Evolutionary conservation across 2,113 vertebrate genomes (phyloP).

Genomic region (Anguilla rostrata): DNA sequence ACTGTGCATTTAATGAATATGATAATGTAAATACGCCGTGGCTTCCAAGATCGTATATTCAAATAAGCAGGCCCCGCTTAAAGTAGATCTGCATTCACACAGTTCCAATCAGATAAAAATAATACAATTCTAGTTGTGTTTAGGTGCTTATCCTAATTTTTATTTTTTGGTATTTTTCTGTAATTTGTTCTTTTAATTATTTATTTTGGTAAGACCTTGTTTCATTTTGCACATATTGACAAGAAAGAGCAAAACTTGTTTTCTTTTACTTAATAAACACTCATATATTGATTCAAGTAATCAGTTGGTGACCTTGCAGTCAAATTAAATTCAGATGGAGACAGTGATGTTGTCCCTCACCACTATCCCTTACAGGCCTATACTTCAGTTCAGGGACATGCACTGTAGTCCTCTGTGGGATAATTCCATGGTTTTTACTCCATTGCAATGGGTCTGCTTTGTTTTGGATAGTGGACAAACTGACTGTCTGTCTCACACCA

Average conservation of each 20-base stretch:
- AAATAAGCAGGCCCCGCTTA: no score
- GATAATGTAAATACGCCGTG: no score
- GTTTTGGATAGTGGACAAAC: conserved; percentile 24
- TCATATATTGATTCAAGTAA: background rate
- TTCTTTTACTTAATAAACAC: background rate
- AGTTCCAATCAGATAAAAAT: no score
- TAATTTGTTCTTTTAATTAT: background rate
- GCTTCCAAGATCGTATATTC: background rate
- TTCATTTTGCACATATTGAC: background rate
- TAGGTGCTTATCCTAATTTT: no score
- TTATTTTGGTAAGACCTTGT: background rate
- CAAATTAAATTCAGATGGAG: background rate
- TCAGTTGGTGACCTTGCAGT: background rate
- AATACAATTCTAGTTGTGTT: no score
- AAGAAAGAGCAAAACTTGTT: background rate
- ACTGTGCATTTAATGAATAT: background rate
- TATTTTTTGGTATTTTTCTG: no score
- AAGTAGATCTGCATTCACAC: no score
- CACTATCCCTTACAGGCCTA: background rate
- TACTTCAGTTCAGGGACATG: background rate
- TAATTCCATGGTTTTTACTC: background rate
- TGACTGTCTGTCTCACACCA: conserved; percentile 48
- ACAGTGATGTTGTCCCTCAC: background rate
- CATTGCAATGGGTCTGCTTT: background rate
- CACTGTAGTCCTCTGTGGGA: background rate